These are phyloP conservation scores for Hipparchia semele DNA, from an alignment of 2,888 invertebrate genomes.

Conservation along the genomic window DNA sequence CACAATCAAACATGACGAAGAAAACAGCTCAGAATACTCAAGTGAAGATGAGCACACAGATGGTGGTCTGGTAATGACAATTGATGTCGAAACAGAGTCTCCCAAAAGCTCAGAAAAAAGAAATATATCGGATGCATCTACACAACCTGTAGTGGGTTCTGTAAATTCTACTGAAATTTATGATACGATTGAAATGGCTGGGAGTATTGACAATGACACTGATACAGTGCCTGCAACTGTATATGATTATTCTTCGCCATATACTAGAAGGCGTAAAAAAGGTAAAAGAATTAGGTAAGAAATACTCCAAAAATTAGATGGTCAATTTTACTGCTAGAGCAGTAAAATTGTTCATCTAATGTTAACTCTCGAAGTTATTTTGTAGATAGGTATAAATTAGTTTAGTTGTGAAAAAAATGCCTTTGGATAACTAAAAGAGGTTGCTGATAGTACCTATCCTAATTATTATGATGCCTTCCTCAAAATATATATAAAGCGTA, in stretches of 20 bases:
- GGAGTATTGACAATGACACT: conserved; percentile 54
- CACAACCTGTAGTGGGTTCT: conserved; percentile 56
- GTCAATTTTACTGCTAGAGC: neutral
- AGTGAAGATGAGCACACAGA: conserved; percentile 68
- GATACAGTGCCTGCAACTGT: conserved; percentile 48
- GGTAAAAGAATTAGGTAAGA: conserved; percentile 59
- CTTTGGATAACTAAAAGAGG: neutral
- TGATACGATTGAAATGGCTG: conserved; percentile 63
- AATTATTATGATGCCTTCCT: neutral
- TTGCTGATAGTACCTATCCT: neutral
- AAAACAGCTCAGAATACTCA: conserved; percentile 60
- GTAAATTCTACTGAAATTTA: conserved; percentile 55
- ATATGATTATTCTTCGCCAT: conserved; percentile 61
- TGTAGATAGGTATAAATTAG: neutral
- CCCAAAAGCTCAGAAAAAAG: conserved; percentile 58
- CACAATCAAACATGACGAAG: conserved; percentile 46
- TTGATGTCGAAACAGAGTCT: conserved; percentile 62
- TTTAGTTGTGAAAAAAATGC: neutral
- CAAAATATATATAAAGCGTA: neutral
- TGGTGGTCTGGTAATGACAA: conserved; percentile 67
- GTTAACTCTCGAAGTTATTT: neutral
- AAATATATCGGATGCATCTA: conserved; percentile 60
- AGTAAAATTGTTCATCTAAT: neutral
- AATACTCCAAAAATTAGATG: neutral
- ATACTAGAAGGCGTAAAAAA: conserved; percentile 61